Evolutionary conservation across 2,113 vertebrate genomes (phyloP).

Genomic region (Psophia crepitans): DNA sequence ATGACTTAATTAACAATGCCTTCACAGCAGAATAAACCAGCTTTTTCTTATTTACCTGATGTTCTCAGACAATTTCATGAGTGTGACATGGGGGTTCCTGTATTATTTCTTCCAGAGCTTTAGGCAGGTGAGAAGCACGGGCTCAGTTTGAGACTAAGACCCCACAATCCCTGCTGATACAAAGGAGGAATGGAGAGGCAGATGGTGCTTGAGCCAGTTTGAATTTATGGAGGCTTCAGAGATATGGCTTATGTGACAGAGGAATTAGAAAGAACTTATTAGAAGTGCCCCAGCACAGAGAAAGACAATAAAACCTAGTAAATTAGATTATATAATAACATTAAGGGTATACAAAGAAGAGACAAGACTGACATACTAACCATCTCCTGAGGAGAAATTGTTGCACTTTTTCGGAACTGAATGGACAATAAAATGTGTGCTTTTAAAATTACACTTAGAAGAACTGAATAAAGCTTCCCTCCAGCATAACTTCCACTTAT

Average conservation of each 20-base stretch:
- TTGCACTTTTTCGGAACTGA: not conserved
- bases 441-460: not conserved
- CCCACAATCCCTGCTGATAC: not conserved
- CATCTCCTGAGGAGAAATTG: not conserved
- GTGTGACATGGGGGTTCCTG: not conserved
- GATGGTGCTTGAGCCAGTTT: not conserved
- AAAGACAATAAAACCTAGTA: not conserved
- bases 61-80: not conserved
- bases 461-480: not conserved
- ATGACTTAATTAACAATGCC: constrained; percentile 37
- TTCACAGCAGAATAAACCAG: not conserved
- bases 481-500: not conserved
- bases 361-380: not conserved
- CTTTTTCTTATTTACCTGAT: constrained; percentile 6
- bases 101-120: not conserved
- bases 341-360: not conserved
- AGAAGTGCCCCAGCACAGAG: not conserved
- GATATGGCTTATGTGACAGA: not conserved
- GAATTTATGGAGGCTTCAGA: not conserved
- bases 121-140: not conserved
- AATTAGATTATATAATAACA: not conserved
- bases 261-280: not conserved
- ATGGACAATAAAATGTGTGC: not conserved
- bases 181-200: not conserved
- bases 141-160: not conserved